Conservation (phyloP, 2,797 vertebrate genomes). For the Pitangus sulphuratus region DNA sequence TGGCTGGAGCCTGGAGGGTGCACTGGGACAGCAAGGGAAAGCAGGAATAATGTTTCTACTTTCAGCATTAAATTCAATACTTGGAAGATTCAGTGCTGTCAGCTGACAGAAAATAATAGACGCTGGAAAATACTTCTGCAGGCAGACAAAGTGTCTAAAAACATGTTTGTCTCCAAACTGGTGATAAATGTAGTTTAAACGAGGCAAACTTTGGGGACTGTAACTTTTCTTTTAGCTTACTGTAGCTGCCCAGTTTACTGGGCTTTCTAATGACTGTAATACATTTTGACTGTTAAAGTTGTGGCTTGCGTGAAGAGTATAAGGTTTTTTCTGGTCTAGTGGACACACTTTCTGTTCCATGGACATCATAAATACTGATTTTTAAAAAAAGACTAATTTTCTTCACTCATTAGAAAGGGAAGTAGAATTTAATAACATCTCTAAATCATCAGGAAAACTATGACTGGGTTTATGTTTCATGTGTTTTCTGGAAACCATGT, state of each 20-base stretch:
- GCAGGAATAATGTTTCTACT: background rate
- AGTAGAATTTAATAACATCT: background rate
- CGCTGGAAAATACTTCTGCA: slow-evolving; percentile 35
- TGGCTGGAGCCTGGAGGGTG: background rate
- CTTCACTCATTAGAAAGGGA: background rate
- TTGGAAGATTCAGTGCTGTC: slow-evolving; percentile 12
- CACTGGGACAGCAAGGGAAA: background rate
- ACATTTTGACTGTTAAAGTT: background rate
- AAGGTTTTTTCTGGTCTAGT: background rate
- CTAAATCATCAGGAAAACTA: background rate
- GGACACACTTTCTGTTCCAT: background rate
- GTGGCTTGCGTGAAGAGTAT: background rate
- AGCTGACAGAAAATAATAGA: slow-evolving; percentile 37
- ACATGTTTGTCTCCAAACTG: slow-evolving; percentile 17
- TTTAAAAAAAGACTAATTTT: background rate
- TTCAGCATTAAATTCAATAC: background rate
- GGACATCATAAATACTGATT: background rate
- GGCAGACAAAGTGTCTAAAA: background rate
- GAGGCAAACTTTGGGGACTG: slow-evolving; percentile 12
- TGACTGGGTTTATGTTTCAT: background rate
- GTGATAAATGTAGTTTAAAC: slow-evolving; percentile 28
- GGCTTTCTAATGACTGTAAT: background rate
- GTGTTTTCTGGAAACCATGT: background rate
- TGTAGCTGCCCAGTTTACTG: background rate
- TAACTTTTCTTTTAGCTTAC: background rate